Evolutionary conservation across 2,113 vertebrate species (phyloP).

Genomic region (Ramphastos sulfuratus): DNA sequence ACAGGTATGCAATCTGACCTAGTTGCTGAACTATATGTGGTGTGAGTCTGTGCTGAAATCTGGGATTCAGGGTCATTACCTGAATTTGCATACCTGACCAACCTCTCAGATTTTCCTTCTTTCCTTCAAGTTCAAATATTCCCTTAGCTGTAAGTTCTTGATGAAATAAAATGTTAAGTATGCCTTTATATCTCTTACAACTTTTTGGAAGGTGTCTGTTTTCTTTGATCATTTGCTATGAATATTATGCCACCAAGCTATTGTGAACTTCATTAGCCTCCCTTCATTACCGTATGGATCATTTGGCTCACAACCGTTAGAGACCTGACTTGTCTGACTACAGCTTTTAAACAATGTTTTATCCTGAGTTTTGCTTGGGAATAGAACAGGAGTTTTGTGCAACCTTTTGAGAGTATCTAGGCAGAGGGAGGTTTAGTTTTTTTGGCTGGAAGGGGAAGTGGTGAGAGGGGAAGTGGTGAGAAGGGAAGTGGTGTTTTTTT

Average conservation of each 20-base stretch:
- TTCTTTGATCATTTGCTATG: background rate
- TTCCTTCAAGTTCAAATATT: background rate
- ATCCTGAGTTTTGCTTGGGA: background rate
- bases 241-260: constrained; percentile 2
- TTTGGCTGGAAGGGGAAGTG: background rate
- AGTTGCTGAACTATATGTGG: background rate
- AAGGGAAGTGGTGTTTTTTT: too few relatives aligned
- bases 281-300: background rate
- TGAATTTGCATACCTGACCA: background rate
- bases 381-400: background rate
- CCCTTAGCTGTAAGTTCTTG: background rate
- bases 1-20: background rate
- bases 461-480: background rate
- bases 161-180: background rate
- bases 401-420: background rate
- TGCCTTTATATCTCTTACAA: background rate
- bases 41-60: background rate
- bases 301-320: background rate
- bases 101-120: background rate
- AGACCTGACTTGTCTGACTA: background rate
- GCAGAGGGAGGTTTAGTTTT: background rate
- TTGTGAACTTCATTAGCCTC: constrained; percentile 38
- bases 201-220: background rate
- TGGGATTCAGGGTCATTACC: background rate
- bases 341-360: constrained; percentile 6